A percentile compares a stretch with the other conserved stretches of the same genome.
phyloP scores from a whole-genome alignment of 1,140 invertebrate genomes.

The Neodiprion fabricii region DNA sequence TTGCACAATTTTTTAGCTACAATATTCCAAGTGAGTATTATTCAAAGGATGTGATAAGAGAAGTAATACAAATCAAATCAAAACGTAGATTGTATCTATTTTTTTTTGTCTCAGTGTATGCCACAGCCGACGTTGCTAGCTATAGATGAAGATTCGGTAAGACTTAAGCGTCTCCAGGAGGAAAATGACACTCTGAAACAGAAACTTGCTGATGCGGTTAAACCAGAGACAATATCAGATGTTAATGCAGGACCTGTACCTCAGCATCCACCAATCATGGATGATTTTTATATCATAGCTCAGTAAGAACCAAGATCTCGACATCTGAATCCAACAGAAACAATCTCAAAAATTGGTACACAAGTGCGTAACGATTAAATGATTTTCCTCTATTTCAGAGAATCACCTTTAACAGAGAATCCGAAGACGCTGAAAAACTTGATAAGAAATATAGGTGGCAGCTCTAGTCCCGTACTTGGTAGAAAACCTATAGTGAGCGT shows the following conservation, averaged over 20 bases:
- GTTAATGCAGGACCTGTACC: slow-evolving; percentile 67
- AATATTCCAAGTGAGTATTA: slow-evolving; percentile 74
- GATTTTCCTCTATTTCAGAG: slow-evolving; percentile 49
- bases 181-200: slow-evolving; percentile 78
- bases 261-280: slow-evolving; percentile 79
- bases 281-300: slow-evolving; percentile 92
- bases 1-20: slow-evolving; percentile 93
- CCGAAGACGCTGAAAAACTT: slow-evolving; percentile 76
- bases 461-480: slow-evolving; percentile 79
- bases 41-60: neutral
- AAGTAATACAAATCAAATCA: slow-evolving; percentile 8
- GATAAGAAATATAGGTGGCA: slow-evolving; percentile 79
- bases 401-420: slow-evolving; percentile 61
- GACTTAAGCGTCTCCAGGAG: slow-evolving; percentile 81
- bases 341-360: neutral
- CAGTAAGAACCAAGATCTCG: slow-evolving; percentile 72
- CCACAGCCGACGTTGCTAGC: slow-evolving; percentile 83
- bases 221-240: slow-evolving; percentile 62
- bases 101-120: slow-evolving; percentile 68
- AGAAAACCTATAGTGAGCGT: slow-evolving; percentile 64
- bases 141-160: slow-evolving; percentile 83
- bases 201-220: slow-evolving; percentile 56
- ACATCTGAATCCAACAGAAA: slow-evolving; percentile 52
- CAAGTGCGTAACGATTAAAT: slow-evolving; percentile 17
- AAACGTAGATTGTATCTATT: slow-evolving; percentile 17